phyloP scores from a whole-genome alignment of 2,888 invertebrate genomes.

The Aporophyla lueneburgensis region DNA sequence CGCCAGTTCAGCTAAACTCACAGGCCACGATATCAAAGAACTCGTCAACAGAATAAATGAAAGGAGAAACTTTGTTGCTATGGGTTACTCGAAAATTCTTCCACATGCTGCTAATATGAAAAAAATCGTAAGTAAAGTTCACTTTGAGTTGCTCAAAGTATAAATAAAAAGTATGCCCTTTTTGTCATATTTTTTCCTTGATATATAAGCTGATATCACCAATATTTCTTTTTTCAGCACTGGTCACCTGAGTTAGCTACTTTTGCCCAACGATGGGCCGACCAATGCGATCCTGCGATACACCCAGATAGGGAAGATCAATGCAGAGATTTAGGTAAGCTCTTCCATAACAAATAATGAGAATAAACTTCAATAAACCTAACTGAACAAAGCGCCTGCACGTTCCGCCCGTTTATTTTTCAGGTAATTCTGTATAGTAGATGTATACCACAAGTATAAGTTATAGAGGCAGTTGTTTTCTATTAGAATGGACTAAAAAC shows the following conservation, averaged over 20 bases:
- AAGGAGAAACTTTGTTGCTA: constrained; percentile 82
- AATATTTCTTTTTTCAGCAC: constrained; percentile 69
- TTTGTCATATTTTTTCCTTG: not conserved
- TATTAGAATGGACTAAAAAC: not conserved
- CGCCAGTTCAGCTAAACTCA: constrained; percentile 73
- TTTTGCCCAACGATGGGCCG: constrained; percentile 85
- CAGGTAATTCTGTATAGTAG: not conserved
- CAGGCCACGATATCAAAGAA: constrained; percentile 72
- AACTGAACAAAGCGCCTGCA: not conserved
- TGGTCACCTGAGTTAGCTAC: constrained; percentile 82
- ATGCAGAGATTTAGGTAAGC: constrained; percentile 82
- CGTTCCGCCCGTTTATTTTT: not conserved
- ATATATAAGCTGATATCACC: not conserved
- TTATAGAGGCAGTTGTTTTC: no score
- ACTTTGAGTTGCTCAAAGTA: not conserved
- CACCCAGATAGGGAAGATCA: constrained; percentile 80
- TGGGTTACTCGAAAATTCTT: constrained; percentile 76
- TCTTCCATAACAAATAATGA: not conserved
- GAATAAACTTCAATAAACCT: not conserved
- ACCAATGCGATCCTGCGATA: constrained; percentile 80
- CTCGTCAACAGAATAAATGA: constrained; percentile 82
- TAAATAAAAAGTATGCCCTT: not conserved
- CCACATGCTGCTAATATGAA: constrained; percentile 86
- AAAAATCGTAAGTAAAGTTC: constrained; percentile 78
- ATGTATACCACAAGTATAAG: not conserved